Conservation (phyloP, 2,797 vertebrate species). For the Tachyglossus aculeatus region DNA sequence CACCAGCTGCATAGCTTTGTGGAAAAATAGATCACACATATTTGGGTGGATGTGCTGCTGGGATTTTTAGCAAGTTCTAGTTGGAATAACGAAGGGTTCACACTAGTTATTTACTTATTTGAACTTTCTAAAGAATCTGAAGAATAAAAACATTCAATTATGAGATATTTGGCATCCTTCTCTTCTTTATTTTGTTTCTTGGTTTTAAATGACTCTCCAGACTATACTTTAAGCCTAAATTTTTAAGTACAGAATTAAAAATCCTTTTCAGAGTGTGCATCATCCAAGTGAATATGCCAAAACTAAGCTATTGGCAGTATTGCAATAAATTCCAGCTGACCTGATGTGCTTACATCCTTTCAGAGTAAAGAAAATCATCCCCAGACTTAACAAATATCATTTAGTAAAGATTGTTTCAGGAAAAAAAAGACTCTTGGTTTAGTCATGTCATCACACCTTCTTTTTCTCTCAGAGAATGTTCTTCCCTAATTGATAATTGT, state of each 20-base stretch:
- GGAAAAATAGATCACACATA: not conserved
- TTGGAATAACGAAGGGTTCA: conserved; percentile 12
- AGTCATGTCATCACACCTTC: no score
- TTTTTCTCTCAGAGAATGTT: no score
- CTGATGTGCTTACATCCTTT: conserved; percentile 8
- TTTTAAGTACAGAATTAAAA: not conserved
- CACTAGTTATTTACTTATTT: not conserved
- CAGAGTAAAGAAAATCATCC: not conserved
- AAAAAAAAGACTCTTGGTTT: no score
- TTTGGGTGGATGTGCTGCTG: not conserved
- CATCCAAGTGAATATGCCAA: conserved; percentile 12
- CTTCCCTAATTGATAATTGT: no score
- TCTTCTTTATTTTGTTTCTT: no score
- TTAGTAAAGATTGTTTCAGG: conserved; percentile 16
- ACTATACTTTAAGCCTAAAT: not conserved
- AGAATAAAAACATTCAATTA: not conserved
- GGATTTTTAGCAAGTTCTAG: not conserved
- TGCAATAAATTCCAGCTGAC: not conserved
- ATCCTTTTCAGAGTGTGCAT: not conserved
- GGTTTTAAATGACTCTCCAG: not conserved
- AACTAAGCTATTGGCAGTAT: conserved; percentile 4
- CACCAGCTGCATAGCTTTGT: not conserved
- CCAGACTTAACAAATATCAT: not conserved
- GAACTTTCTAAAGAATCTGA: not conserved
- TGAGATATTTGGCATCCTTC: no score